Conservation (phyloP, 2,888 invertebrate genomes). For the Megamerina dolium region DNA sequence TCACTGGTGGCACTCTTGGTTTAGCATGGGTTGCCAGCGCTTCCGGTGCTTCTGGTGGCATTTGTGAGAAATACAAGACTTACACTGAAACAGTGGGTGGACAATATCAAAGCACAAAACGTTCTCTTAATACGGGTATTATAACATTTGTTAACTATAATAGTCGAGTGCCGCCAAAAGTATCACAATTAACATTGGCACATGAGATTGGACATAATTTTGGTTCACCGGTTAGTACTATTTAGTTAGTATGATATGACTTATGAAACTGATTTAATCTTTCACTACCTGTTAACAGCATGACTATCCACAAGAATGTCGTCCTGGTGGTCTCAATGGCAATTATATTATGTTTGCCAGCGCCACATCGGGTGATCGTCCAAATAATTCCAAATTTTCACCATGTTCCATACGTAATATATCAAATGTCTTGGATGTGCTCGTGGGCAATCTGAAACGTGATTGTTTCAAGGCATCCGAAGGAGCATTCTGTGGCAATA, state of each 20-base stretch:
- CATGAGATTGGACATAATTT: slow-evolving; percentile 99
- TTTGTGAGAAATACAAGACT: slow-evolving; percentile 96
- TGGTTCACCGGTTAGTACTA: slow-evolving; percentile 80
- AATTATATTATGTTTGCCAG: slow-evolving; percentile 99
- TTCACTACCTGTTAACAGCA: slow-evolving; percentile 57
- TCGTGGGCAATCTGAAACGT: slow-evolving; percentile 81
- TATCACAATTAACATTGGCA: slow-evolving; percentile 93
- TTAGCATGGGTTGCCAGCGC: slow-evolving; percentile 99
- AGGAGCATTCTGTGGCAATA: slow-evolving; percentile 98
- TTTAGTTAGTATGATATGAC: neutral
- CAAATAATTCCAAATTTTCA: slow-evolving; percentile 97
- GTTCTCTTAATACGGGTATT: slow-evolving; percentile 96
- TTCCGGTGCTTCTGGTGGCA: slow-evolving; percentile 95
- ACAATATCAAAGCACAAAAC: slow-evolving; percentile 87
- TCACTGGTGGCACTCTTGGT: slow-evolving; percentile 95
- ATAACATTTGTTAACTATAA: slow-evolving; percentile 99
- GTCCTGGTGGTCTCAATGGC: slow-evolving; percentile 85
- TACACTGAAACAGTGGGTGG: slow-evolving; percentile 95
- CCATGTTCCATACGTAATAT: slow-evolving; percentile 92
- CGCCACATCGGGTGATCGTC: slow-evolving; percentile 95
- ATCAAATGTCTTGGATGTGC: slow-evolving; percentile 86
- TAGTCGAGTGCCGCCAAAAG: slow-evolving; percentile 92
- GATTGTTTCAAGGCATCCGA: slow-evolving; percentile 90
- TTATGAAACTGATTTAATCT: neutral
- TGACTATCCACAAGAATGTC: slow-evolving; percentile 85